Conservation (phyloP, 2,797 vertebrate species). For the Alca torda region DNA sequence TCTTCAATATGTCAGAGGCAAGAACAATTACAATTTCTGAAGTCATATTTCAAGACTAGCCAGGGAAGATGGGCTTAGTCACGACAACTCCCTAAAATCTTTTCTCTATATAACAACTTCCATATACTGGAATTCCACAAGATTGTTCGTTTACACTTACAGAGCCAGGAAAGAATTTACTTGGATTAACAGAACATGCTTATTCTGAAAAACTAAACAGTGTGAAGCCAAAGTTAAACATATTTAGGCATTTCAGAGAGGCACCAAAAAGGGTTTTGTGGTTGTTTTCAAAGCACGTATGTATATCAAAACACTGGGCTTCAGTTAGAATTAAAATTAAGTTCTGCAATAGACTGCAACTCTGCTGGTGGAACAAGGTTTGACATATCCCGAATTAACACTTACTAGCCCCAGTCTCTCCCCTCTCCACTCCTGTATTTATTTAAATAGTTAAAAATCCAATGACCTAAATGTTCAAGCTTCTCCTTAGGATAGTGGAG, state of each 20-base stretch:
- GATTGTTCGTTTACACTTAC: not conserved
- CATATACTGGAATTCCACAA: not conserved
- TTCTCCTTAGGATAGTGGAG: not conserved
- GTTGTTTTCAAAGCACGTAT: not conserved
- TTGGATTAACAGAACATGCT: not conserved
- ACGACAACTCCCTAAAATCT: not conserved
- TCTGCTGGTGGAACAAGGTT: not conserved
- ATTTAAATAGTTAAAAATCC: not conserved
- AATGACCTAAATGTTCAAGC: not conserved
- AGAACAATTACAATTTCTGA: not conserved
- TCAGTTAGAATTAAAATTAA: not conserved
- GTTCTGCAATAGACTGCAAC: not conserved
- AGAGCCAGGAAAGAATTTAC: conserved; percentile 15
- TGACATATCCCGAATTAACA: not conserved
- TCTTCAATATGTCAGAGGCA: not conserved
- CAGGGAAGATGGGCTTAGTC: not conserved
- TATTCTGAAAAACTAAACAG: not conserved
- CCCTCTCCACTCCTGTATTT: not conserved
- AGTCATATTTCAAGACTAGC: not conserved
- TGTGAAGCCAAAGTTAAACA: not conserved
- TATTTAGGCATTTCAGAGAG: not conserved
- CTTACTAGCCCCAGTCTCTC: not conserved
- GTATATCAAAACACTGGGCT: not conserved
- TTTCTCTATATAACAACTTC: not conserved
- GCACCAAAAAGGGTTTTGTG: not conserved